A percentile compares a stretch with the other conserved stretches of the same genome.
These are phyloP conservation scores for Egretta garzetta DNA, from an alignment of 2,113 vertebrate species.

Conservation along the genomic window DNA sequence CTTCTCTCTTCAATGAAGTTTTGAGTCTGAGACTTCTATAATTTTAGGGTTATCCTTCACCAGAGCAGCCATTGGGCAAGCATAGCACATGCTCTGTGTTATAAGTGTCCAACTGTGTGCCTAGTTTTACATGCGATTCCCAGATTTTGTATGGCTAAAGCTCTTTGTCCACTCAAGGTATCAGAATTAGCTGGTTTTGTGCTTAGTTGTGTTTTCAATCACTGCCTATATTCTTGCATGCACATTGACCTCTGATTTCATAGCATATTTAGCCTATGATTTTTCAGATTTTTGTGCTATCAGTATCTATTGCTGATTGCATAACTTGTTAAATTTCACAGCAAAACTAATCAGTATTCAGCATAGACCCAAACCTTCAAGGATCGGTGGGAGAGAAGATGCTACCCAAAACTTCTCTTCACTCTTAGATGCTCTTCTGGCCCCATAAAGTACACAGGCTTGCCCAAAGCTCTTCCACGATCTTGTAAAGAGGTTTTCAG, in stretches of 20 bases:
- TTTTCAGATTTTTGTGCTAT: background rate
- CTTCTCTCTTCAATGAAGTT: accelerated
- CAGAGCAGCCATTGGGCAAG: background rate
- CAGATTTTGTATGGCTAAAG: background rate
- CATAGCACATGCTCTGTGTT: background rate
- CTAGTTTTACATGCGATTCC: background rate
- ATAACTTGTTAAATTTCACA: background rate
- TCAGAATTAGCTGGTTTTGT: background rate
- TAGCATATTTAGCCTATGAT: background rate
- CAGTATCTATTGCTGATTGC: background rate
- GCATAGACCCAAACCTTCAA: background rate
- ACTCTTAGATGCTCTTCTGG: background rate
- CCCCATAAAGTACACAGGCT: background rate
- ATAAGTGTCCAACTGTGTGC: background rate
- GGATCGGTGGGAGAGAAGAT: background rate
- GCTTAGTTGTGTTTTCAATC: background rate
- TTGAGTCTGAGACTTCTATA: background rate
- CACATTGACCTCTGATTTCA: background rate
- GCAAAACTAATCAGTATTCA: background rate
- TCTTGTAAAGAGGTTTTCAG: background rate
- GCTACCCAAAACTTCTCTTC: background rate
- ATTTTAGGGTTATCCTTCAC: background rate
- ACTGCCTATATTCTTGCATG: background rate
- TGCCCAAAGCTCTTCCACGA: background rate
- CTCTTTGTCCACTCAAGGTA: background rate